These are phyloP conservation scores for Catocala fraxini DNA, from an alignment of 2,888 invertebrate genomes.

Conservation along the genomic window DNA sequence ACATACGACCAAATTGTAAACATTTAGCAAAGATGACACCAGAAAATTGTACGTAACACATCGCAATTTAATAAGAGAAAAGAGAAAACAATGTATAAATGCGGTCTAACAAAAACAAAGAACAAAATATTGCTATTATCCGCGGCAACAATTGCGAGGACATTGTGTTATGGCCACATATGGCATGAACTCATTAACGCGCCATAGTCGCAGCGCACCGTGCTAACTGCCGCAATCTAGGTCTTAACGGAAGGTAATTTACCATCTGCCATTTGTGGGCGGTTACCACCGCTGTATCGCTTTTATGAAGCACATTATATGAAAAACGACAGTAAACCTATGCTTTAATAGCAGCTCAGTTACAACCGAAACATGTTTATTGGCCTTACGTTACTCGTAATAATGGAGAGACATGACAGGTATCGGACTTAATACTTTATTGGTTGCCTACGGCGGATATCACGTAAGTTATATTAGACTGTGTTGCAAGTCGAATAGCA, in stretches of 20 bases:
- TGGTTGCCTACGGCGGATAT: conserved; percentile 27
- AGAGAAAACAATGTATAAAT: conserved; percentile 22
- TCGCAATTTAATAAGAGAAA: conserved; percentile 4
- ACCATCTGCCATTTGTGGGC: conserved; percentile 68
- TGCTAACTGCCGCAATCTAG: conserved; percentile 74
- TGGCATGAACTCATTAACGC: conserved; percentile 73
- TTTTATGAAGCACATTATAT: conserved; percentile 51
- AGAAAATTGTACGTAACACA: background rate
- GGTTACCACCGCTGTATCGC: conserved; percentile 49
- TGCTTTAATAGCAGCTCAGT: conserved; percentile 23
- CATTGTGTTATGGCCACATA: conserved; percentile 67
- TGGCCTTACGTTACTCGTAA: conserved; percentile 26
- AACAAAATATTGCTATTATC: conserved; percentile 50
- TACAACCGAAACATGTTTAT: conserved; percentile 21
- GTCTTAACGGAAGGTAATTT: conserved; percentile 79
- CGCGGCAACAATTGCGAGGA: conserved; percentile 63
- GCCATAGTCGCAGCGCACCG: conserved; percentile 58
- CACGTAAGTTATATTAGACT: conserved; percentile 1
- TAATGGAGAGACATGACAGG: conserved; percentile 6
- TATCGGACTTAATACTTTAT: conserved; percentile 25
- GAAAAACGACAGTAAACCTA: conserved; percentile 45
- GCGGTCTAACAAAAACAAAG: conserved; percentile 39
- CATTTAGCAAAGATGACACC: conserved; percentile 12
- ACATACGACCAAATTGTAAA: conserved; percentile 4
- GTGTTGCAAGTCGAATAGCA: no score